Conservation (phyloP, 2,888 invertebrate species). For the Drosophila buzzatii region DNA sequence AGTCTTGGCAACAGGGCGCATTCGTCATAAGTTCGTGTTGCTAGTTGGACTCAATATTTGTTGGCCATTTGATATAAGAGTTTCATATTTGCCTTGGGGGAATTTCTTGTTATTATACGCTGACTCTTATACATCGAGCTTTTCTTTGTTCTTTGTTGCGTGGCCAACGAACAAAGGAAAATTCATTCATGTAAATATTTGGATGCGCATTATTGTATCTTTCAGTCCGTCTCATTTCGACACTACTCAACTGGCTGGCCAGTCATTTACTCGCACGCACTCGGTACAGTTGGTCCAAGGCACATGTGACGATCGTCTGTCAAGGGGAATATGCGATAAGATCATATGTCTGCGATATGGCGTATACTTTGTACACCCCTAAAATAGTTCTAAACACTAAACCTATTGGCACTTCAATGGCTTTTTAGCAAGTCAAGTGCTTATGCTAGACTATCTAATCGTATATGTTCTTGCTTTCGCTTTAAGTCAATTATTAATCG, state of each 20-base stretch:
- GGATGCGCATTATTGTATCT: slow-evolving; percentile 31
- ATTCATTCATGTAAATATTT: slow-evolving; percentile 51
- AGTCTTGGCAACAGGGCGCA: slow-evolving; percentile 27
- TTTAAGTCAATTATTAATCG: slow-evolving; percentile 33
- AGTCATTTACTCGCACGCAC: slow-evolving; percentile 1
- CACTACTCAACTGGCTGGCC: neutral
- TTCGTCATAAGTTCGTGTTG: slow-evolving; percentile 29
- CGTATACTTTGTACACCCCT: slow-evolving; percentile 3
- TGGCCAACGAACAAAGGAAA: slow-evolving; percentile 48
- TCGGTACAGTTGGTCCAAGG: slow-evolving; percentile 53
- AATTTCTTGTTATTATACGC: slow-evolving; percentile 30
- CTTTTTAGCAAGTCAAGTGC: slow-evolving; percentile 12
- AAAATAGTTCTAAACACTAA: slow-evolving; percentile 18
- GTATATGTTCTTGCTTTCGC: slow-evolving; percentile 10
- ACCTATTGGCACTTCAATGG: slow-evolving; percentile 42
- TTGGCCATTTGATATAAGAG: slow-evolving; percentile 16
- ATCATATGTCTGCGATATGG: slow-evolving; percentile 21
- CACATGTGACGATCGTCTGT: slow-evolving; percentile 24
- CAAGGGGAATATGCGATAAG: slow-evolving; percentile 30
- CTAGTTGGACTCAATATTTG: neutral
- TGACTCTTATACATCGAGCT: slow-evolving; percentile 1
- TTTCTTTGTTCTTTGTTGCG: slow-evolving; percentile 56
- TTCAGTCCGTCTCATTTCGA: slow-evolving; percentile 4
- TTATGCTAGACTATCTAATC: slow-evolving; percentile 60
- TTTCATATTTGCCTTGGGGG: slow-evolving; percentile 6